phyloP scores from a whole-genome alignment of 2,888 invertebrate species.

The Idaea biselata region DNA sequence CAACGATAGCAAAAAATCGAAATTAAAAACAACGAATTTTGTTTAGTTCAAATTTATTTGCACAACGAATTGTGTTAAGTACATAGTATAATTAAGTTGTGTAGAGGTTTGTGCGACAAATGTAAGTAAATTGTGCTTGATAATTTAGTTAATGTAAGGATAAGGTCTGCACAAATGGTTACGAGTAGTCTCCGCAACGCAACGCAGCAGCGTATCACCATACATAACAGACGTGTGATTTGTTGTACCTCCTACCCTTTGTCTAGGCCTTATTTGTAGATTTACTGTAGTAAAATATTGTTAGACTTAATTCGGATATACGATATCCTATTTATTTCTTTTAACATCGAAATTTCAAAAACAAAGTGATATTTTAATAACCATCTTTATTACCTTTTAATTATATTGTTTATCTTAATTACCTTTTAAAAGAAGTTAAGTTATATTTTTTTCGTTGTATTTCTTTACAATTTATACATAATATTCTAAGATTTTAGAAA shows the following conservation, averaged over 20 bases:
- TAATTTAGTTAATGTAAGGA: slow-evolving; percentile 13
- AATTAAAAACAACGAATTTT: slow-evolving; percentile 56
- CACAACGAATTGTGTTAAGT: slow-evolving; percentile 43
- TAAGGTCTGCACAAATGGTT: not conserved
- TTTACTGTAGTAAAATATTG: not conserved
- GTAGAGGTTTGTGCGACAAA: slow-evolving; percentile 15
- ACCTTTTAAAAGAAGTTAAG: too few species aligned
- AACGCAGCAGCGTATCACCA: not conserved
- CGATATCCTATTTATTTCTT: not conserved
- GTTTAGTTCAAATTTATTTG: slow-evolving; percentile 48
- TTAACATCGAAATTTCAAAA: not conserved
- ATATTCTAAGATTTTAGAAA: not conserved
- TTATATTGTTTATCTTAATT: too few species aligned
- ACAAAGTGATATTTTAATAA: not conserved
- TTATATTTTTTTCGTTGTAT: too few species aligned
- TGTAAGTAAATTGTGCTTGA: slow-evolving; percentile 12
- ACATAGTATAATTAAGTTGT: slow-evolving; percentile 15
- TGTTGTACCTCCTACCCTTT: not conserved
- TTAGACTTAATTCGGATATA: not conserved
- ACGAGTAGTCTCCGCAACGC: not conserved
- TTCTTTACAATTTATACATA: not conserved
- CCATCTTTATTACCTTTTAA: not conserved
- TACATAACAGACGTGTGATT: not conserved
- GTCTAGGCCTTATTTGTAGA: not conserved
- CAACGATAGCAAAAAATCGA: slow-evolving; percentile 62